Percentiles rank a stretch among this genome's conserved stretches.
phyloP scores from a whole-genome alignment of 2,888 invertebrate species.

The Apantesis nais region DNA sequence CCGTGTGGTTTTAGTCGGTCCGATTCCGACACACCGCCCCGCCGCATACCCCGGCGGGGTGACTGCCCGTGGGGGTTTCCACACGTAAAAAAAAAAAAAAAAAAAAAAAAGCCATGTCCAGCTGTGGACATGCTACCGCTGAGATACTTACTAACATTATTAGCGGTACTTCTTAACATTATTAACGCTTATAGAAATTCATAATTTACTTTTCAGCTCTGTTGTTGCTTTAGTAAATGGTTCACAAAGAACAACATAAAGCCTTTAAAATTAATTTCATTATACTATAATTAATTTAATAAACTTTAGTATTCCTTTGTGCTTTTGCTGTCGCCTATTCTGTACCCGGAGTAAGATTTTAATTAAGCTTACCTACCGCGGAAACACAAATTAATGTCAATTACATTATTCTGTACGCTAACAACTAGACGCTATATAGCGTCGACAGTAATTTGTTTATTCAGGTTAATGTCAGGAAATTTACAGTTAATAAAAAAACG shows the following conservation, averaged over 20 bases:
- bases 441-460: neutral
- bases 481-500: neutral
- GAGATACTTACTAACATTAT: no score
- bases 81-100: no score
- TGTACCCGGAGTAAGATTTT: conserved; percentile 21
- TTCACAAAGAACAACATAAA: neutral
- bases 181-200: no score
- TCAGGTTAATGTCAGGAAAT: conserved; percentile 1
- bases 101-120: no score
- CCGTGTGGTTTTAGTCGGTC: no score
- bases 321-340: conserved; percentile 4
- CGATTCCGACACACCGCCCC: no score
- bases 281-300: neutral
- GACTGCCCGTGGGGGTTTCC: no score
- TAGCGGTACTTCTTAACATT: neutral
- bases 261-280: neutral
- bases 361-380: conserved; percentile 22
- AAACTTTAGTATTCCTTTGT: conserved; percentile 6
- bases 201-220: neutral
- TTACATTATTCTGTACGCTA: conserved; percentile 10
- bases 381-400: conserved; percentile 25
- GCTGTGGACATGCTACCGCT: no score
- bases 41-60: no score
- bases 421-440: neutral
- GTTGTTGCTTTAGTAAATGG: neutral